These are phyloP conservation scores for Odontesthes bonariensis DNA, from an alignment of 2,113 vertebrate species.

Conservation along the genomic window DNA sequence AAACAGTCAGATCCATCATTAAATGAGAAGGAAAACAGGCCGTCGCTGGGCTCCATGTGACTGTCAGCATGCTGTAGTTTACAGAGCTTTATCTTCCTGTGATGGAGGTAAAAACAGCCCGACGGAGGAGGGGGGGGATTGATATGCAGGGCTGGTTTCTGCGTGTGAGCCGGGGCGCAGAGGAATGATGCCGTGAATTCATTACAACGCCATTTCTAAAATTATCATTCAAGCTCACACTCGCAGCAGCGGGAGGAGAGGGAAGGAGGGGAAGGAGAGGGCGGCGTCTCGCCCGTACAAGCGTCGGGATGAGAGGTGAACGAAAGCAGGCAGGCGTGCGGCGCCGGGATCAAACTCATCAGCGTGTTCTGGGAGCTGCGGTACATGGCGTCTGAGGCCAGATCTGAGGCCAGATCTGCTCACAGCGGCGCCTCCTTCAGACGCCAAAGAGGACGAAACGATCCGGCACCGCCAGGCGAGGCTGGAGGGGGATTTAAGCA, in stretches of 20 bases:
- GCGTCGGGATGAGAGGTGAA: conserved; percentile 29
- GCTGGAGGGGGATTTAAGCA: not conserved
- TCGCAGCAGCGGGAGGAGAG: not conserved
- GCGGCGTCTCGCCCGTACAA: conserved; percentile 40
- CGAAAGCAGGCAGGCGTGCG: not conserved
- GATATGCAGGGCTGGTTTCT: conserved; percentile 60
- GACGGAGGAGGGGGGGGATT: conserved; percentile 52
- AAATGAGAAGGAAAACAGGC: not conserved
- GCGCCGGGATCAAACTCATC: conserved; percentile 67
- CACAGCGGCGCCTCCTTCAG: not conserved
- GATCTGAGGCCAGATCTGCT: too few species aligned
- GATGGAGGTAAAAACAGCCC: conserved; percentile 51
- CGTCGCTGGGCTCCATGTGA: conserved; percentile 41
- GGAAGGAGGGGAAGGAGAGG: not conserved
- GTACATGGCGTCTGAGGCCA: not conserved
- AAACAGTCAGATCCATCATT: too few species aligned
- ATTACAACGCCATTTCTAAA: conserved; percentile 63
- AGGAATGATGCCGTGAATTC: conserved; percentile 66
- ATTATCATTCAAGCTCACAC: conserved; percentile 73
- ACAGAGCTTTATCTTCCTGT: conserved; percentile 59
- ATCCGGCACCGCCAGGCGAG: not conserved
- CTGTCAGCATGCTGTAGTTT: conserved; percentile 61
- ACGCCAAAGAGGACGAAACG: too few species aligned
- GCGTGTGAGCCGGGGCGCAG: conserved; percentile 37
- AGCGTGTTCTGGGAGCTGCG: conserved; percentile 21